Conservation (phyloP, 1,140 invertebrate genomes). For the Homarus americanus region DNA sequence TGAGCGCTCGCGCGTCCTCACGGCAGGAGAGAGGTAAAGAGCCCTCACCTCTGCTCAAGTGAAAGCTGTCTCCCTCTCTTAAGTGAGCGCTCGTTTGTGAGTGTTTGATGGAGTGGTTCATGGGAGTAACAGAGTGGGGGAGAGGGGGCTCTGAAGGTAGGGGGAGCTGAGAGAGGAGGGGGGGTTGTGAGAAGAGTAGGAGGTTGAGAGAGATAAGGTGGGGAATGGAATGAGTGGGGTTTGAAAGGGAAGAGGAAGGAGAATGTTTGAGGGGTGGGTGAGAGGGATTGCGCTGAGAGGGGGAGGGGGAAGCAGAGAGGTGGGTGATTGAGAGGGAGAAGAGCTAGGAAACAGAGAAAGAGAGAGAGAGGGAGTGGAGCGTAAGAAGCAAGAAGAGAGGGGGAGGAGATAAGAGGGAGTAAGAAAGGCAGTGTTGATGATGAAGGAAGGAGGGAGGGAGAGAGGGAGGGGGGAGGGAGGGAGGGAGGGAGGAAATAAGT, state of each 20-base stretch:
- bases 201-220: neutral
- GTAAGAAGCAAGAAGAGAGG: neutral
- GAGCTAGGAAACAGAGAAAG: neutral
- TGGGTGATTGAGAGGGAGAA: neutral
- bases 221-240: neutral
- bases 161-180: neutral
- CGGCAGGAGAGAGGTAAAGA: neutral
- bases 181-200: neutral
- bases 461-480: neutral
- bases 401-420: neutral
- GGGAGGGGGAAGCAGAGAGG: neutral
- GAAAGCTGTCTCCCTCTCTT: slow-evolving; percentile 1
- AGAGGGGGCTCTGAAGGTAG: neutral
- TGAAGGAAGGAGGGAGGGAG: neutral
- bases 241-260: neutral
- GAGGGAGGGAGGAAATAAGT: neutral
- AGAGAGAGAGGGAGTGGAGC: neutral
- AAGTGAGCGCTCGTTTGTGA: slow-evolving; percentile 40
- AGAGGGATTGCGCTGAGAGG: neutral
- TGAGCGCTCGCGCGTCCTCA: neutral
- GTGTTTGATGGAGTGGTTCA: slow-evolving; percentile 49
- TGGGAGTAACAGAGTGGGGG: neutral
- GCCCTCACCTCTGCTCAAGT: slow-evolving; percentile 24
- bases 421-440: neutral
- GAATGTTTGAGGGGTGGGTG: neutral